Evolutionary conservation across 2,797 vertebrate genomes (phyloP).

Genomic region (Acrocephalus scirpaceus): DNA sequence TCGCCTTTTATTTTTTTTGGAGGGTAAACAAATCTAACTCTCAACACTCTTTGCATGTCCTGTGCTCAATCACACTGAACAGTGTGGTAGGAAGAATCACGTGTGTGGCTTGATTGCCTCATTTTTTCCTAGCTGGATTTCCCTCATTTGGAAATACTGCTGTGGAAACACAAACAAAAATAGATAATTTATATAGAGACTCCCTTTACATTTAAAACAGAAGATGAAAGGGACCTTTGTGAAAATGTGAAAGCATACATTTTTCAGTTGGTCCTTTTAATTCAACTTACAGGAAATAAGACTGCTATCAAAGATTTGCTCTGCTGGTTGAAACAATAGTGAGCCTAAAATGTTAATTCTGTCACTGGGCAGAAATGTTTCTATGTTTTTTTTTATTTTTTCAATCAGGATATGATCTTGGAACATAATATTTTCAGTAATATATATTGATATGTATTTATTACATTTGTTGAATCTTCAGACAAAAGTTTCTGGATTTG

Average conservation of each 20-base stretch:
- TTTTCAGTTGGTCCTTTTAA: not conserved
- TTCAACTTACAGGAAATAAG: not conserved
- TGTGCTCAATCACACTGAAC: not conserved
- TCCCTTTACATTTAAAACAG: not conserved
- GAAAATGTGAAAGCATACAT: not conserved
- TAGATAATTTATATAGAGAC: not conserved
- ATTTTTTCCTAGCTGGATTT: not conserved
- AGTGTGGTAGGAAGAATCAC: not conserved
- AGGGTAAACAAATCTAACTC: not conserved
- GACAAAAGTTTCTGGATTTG: not conserved
- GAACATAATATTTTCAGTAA: not conserved
- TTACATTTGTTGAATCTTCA: not conserved
- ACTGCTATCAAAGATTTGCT: not conserved
- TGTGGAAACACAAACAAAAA: not conserved
- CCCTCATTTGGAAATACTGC: not conserved
- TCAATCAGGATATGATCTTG: not conserved
- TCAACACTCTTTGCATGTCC: accelerated
- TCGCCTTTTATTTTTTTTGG: not conserved
- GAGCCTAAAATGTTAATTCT: not conserved
- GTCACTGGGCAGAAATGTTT: not conserved
- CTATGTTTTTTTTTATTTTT: not conserved
- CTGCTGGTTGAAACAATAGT: not conserved
- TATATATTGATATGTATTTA: not conserved
- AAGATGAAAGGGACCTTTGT: not conserved
- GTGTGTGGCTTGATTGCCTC: not conserved